These are phyloP conservation scores for Spatula versicolor DNA, from an alignment of 2,797 vertebrate genomes.

Conservation along the genomic window DNA sequence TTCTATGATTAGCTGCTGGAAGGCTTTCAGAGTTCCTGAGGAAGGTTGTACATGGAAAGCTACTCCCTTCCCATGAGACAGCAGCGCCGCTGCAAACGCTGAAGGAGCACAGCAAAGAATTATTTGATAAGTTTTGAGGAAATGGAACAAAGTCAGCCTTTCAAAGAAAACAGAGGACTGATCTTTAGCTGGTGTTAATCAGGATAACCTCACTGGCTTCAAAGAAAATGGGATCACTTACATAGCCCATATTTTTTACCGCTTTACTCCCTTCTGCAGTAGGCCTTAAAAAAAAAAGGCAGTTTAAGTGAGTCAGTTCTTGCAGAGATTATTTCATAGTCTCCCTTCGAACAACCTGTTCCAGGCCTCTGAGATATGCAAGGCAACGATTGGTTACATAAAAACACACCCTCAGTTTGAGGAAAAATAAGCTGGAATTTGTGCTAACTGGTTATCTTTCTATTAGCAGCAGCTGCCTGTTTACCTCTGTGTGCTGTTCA, in stretches of 20 bases:
- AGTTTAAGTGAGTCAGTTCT: neutral
- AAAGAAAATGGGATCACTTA: neutral
- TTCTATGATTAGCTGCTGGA: slow-evolving; percentile 81
- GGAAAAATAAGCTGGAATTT: neutral
- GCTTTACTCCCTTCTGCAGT: neutral
- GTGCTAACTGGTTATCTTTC: neutral
- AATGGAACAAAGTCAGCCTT: neutral
- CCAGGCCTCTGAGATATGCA: neutral
- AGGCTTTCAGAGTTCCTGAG: slow-evolving; percentile 82
- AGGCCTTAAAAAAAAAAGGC: neutral
- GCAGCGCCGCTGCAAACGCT: slow-evolving; percentile 84
- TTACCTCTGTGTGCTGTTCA: neutral
- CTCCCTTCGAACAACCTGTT: neutral
- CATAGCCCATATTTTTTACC: neutral
- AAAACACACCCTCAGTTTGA: neutral
- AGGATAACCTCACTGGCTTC: neutral
- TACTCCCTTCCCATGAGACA: slow-evolving; percentile 87
- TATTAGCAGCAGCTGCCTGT: slow-evolving; percentile 1
- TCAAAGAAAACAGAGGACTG: neutral
- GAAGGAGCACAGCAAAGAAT: neutral
- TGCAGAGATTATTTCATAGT: neutral
- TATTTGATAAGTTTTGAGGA: neutral
- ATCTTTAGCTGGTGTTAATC: neutral
- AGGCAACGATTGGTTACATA: neutral
- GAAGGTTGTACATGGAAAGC: slow-evolving; percentile 82